phyloP scores from a whole-genome alignment of 30 jellyfish, hydroid and myxozoan genomes.

The Aurelia sp. region DNA sequence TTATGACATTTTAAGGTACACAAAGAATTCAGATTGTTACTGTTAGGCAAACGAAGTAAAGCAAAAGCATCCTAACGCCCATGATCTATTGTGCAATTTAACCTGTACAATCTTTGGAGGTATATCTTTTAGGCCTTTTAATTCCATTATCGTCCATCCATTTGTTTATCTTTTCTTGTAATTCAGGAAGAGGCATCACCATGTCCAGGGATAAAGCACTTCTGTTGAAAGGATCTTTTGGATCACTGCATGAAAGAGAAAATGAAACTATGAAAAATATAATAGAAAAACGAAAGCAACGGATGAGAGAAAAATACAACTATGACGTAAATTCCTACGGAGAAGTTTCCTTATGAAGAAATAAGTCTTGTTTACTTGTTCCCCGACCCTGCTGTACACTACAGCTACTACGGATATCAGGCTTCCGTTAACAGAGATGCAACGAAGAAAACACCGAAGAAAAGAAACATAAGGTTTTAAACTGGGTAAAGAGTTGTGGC shows the following conservation, averaged over 20 bases:
- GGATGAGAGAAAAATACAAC: neutral
- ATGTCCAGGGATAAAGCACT: slow-evolving; percentile 93
- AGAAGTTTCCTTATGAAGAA: neutral
- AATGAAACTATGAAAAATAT: no score
- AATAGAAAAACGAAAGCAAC: neutral
- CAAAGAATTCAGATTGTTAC: no score
- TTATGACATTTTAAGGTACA: no score
- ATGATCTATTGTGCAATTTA: neutral
- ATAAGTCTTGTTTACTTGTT: neutral
- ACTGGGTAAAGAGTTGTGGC: no score
- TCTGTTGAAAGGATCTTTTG: slow-evolving; percentile 99
- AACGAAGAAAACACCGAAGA: no score
- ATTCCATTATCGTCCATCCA: slow-evolving; percentile 95
- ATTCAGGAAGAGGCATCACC: slow-evolving; percentile 86
- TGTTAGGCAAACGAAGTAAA: no score
- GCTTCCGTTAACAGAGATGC: no score
- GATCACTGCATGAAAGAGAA: slow-evolving; percentile 66
- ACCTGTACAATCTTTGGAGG: slow-evolving; percentile 88
- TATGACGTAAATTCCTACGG: neutral
- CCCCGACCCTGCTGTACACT: no score
- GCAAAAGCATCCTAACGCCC: no score
- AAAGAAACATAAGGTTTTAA: no score
- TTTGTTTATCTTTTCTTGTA: slow-evolving; percentile 74
- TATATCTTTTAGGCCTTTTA: slow-evolving; percentile 37
- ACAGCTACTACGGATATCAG: no score